Conservation (phyloP, 2,797 vertebrate species). For the Anabacerthia variegaticeps region DNA sequence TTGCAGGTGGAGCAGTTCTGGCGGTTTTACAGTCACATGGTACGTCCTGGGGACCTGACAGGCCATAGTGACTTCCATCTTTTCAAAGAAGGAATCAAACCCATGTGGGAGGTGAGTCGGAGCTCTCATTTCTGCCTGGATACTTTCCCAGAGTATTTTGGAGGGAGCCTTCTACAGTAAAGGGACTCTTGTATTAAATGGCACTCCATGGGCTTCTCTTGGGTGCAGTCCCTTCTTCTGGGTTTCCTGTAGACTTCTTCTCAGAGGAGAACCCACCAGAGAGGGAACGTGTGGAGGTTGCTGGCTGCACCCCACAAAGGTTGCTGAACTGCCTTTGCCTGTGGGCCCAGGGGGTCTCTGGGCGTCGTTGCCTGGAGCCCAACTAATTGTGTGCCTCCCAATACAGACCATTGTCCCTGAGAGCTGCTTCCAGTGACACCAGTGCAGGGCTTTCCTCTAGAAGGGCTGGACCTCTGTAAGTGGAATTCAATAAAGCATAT, state of each 20-base stretch:
- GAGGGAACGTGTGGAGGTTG: not conserved
- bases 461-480: not conserved
- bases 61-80: conserved; percentile 87
- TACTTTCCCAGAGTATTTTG: not conserved
- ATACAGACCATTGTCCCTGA: not conserved
- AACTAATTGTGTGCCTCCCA: not conserved
- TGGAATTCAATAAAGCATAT: not conserved
- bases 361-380: not conserved
- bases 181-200: not conserved
- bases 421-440: not conserved
- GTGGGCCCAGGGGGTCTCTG: not conserved
- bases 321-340: not conserved
- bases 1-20: conserved; percentile 85
- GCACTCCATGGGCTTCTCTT: not conserved
- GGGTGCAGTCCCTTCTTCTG: not conserved
- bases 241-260: not conserved
- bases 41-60: conserved; percentile 84
- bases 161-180: not conserved
- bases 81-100: conserved; percentile 86
- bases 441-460: not conserved
- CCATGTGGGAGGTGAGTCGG: conserved; percentile 85
- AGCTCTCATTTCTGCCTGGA: not conserved
- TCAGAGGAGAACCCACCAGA: not conserved
- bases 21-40: conserved; percentile 87
- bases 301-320: not conserved